These are phyloP conservation scores for Nipponia nippon DNA, from an alignment of 2,113 vertebrate species.

Conservation along the genomic window DNA sequence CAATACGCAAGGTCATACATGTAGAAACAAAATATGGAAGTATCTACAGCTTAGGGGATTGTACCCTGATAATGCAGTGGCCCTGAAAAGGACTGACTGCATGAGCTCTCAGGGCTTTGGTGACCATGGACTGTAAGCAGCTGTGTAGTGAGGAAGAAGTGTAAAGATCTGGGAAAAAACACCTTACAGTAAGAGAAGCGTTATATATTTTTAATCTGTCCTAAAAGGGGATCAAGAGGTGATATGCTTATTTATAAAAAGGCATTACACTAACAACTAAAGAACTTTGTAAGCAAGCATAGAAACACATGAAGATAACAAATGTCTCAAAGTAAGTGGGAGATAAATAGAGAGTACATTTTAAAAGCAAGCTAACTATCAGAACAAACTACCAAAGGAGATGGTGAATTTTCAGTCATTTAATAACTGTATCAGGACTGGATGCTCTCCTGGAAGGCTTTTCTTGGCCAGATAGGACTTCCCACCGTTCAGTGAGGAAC, in stretches of 20 bases:
- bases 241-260: neutral
- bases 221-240: neutral
- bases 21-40: neutral
- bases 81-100: neutral
- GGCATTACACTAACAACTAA: neutral
- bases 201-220: neutral
- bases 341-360: neutral
- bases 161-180: neutral
- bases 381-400: neutral
- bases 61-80: neutral
- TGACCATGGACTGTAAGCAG: neutral
- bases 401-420: neutral
- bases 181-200: neutral
- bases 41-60: neutral
- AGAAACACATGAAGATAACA: neutral
- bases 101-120: neutral
- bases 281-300: neutral
- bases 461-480: neutral
- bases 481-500: neutral
- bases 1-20: neutral
- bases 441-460: neutral
- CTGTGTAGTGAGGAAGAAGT: neutral
- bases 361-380: neutral
- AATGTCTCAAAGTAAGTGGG: neutral
- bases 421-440: neutral